A percentile compares a stretch with the other conserved stretches of the same genome.
Evolutionary conservation across 1,140 invertebrate species (phyloP).

Genomic region (Atopsyche davidsoni): DNA sequence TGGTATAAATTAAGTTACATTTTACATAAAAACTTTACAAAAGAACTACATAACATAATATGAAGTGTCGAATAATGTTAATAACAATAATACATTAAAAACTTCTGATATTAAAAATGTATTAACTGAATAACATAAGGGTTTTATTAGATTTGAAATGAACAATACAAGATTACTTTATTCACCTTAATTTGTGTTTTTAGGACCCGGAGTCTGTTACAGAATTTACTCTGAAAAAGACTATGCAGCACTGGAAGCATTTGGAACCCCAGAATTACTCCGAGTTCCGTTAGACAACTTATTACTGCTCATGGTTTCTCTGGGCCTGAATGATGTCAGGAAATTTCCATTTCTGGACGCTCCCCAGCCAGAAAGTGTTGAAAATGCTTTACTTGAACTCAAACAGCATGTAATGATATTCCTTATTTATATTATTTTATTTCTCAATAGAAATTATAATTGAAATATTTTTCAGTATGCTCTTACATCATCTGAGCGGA

Average conservation of each 20-base stretch:
- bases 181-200: constrained; percentile 37
- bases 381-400: constrained; percentile 78
- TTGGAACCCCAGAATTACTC: constrained; percentile 85
- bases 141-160: too few species aligned
- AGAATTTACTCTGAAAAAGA: constrained; percentile 80
- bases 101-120: too few species aligned
- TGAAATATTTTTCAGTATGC: constrained; percentile 60
- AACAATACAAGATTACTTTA: too few species aligned
- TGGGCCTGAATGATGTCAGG: constrained; percentile 86
- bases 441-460: neutral
- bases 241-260: constrained; percentile 63
- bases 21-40: too few species aligned
- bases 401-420: constrained; percentile 70
- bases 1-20: too few species aligned
- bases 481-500: constrained; percentile 70
- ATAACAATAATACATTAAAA: too few species aligned
- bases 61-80: too few species aligned
- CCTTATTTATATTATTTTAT: neutral
- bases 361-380: constrained; percentile 74
- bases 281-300: constrained; percentile 89
- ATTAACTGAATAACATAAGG: too few species aligned
- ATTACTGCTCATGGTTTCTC: constrained; percentile 88
- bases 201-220: constrained; percentile 69
- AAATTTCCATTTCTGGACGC: constrained; percentile 95
- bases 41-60: too few species aligned